These are phyloP conservation scores for Pomacea maculata DNA, from an alignment of 1,140 invertebrate species.

Conservation along the genomic window DNA sequence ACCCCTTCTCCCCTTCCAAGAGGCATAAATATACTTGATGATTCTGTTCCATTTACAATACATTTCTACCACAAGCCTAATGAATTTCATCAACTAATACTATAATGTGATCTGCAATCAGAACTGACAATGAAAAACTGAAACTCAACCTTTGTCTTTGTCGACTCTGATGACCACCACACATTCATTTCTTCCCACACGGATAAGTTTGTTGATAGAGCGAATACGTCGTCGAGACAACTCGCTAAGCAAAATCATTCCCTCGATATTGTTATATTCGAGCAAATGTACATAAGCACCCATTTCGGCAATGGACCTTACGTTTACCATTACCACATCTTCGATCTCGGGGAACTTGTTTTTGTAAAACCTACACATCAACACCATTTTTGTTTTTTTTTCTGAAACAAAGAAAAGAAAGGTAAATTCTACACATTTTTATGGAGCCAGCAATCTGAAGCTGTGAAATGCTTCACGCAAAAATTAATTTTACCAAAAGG, in stretches of 20 bases:
- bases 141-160: conserved; percentile 91
- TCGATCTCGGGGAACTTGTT: conserved; percentile 98
- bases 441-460: no score
- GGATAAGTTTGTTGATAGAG: conserved; percentile 99
- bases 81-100: no score
- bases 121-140: conserved; percentile 14
- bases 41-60: no score
- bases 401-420: not conserved
- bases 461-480: no score
- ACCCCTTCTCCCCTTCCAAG: no score
- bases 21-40: no score
- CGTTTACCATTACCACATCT: conserved; percentile 99
- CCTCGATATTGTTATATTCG: conserved; percentile 99
- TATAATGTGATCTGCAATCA: not conserved
- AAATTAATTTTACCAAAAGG: no score
- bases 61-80: no score
- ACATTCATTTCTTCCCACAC: conserved; percentile 98
- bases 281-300: conserved; percentile 98
- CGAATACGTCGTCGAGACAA: conserved; percentile 97
- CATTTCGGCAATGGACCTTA: conserved; percentile 98
- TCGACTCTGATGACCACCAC: conserved; percentile 99
- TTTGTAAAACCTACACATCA: conserved; percentile 97
- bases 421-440: not conserved
- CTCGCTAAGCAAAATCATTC: conserved; percentile 84
- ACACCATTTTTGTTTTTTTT: conserved; percentile 75